These are phyloP conservation scores for Centruroides sculpturatus DNA, from an alignment of 1,140 invertebrate genomes.

Conservation along the genomic window DNA sequence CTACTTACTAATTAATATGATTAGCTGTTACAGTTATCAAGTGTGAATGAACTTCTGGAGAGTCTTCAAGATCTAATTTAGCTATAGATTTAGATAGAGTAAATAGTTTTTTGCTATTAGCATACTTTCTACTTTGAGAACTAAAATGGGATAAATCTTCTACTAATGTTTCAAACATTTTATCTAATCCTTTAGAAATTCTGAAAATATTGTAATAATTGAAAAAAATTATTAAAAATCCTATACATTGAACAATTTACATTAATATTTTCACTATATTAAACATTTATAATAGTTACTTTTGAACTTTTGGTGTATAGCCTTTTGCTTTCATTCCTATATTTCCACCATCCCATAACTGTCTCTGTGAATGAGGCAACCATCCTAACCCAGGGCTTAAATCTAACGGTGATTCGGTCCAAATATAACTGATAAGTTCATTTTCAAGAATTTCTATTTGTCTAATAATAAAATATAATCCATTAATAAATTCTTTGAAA, in stretches of 20 bases:
- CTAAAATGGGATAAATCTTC: slow-evolving; percentile 7
- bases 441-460: background rate
- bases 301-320: slow-evolving; percentile 13
- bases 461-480: too few relatives aligned
- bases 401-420: slow-evolving; percentile 5
- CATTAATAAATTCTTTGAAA: too few relatives aligned
- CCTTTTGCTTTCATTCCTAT: slow-evolving; percentile 12
- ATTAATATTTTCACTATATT: background rate
- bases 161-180: background rate
- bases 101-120: too few relatives aligned
- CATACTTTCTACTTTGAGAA: too few relatives aligned
- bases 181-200: slow-evolving; percentile 6
- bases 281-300: background rate
- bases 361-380: slow-evolving; percentile 5
- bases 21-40: too few relatives aligned
- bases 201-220: background rate
- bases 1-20: too few relatives aligned
- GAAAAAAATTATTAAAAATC: too few relatives aligned
- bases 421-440: slow-evolving; percentile 6
- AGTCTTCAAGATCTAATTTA: too few relatives aligned
- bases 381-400: slow-evolving; percentile 3
- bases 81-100: too few relatives aligned
- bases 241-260: background rate
- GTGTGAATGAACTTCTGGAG: too few relatives aligned
- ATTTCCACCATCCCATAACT: slow-evolving; percentile 8